A percentile compares a stretch with the other conserved stretches of the same genome.
Evolutionary conservation across 2,797 vertebrate species (phyloP).

Genomic region (Urosaurus nigricauda): DNA sequence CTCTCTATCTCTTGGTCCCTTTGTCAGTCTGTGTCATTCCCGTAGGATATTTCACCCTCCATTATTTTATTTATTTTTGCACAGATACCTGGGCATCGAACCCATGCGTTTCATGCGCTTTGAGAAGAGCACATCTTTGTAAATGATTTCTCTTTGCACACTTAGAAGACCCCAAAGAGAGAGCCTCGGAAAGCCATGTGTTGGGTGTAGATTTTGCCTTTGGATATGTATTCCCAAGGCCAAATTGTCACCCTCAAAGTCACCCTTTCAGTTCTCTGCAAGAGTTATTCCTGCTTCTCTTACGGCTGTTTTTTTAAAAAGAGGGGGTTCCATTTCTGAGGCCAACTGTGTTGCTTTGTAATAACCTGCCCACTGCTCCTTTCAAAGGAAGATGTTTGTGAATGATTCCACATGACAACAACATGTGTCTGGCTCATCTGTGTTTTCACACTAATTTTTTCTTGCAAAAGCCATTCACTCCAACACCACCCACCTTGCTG

Average conservation of each 20-base stretch:
- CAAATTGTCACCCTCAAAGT: background rate
- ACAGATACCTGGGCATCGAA: background rate
- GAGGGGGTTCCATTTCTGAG: slow-evolving; percentile 43
- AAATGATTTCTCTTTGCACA: too few species aligned
- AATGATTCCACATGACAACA: slow-evolving; percentile 68
- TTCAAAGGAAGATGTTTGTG: slow-evolving; percentile 63
- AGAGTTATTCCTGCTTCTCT: background rate
- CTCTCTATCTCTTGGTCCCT: background rate
- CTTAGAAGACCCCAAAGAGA: background rate
- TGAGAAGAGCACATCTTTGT: background rate
- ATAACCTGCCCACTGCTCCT: slow-evolving; percentile 20
- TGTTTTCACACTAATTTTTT: slow-evolving; percentile 79
- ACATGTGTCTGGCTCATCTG: slow-evolving; percentile 56
- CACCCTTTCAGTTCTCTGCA: background rate
- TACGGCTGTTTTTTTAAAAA: too few species aligned
- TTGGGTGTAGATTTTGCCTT: background rate
- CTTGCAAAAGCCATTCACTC: slow-evolving; percentile 63
- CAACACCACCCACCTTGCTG: slow-evolving; percentile 14
- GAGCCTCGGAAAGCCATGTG: background rate
- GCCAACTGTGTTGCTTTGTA: slow-evolving; percentile 49
- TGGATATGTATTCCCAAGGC: background rate
- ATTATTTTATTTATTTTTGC: background rate
- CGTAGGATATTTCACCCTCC: background rate
- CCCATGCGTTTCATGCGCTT: background rate
- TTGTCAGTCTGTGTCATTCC: background rate